Conservation (phyloP, 1,140 invertebrate genomes). For the Bombus soroeensis region DNA sequence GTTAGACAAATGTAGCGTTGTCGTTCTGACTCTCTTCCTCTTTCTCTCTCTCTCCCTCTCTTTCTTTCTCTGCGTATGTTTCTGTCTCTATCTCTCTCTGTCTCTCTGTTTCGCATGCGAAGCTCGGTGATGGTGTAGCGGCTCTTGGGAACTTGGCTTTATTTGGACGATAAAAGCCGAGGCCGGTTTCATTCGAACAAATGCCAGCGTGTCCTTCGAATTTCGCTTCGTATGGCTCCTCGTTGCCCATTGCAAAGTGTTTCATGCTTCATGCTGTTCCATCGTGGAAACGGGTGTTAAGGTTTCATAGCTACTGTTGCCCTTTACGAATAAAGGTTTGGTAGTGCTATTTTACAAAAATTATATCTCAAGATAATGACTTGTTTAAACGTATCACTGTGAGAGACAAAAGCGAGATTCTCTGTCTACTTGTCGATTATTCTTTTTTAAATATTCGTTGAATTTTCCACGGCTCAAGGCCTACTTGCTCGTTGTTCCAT, state of each 20-base stretch:
- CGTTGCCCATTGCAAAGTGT: background rate
- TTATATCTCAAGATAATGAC: too few species aligned
- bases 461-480: background rate
- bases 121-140: background rate
- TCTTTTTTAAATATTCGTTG: background rate
- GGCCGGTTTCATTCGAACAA: slow-evolving; percentile 2
- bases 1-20: slow-evolving; percentile 51
- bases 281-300: too few species aligned
- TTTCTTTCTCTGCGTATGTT: accelerated
- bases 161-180: slow-evolving; percentile 28
- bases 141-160: slow-evolving; percentile 13
- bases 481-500: background rate
- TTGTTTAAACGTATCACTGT: too few species aligned
- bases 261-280: background rate
- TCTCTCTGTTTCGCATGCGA: too few species aligned
- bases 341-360: too few species aligned
- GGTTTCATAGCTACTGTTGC: too few species aligned
- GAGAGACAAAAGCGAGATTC: background rate
- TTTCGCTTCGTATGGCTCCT: background rate
- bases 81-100: too few species aligned
- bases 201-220: slow-evolving; percentile 13
- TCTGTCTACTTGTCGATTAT: background rate
- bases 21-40: slow-evolving; percentile 1
- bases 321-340: background rate
- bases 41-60: background rate